A percentile compares a stretch with the other conserved stretches of the same genome.
Conservation (phyloP, 2,888 invertebrate genomes). For the Aleiodes leptofemur region DNA sequence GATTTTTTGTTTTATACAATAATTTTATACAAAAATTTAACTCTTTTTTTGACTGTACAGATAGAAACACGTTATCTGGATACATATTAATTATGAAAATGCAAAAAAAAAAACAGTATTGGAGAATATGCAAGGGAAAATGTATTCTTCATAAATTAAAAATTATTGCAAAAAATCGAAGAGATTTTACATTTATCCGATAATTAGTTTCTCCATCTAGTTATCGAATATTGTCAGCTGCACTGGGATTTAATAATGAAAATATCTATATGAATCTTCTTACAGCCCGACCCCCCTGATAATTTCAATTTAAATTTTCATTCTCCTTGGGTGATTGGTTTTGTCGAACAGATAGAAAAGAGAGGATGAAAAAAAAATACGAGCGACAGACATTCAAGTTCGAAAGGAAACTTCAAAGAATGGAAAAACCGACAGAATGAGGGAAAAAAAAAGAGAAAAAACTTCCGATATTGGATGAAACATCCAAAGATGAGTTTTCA, state of each 20-base stretch:
- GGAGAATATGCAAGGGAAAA: no score
- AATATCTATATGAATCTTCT: no score
- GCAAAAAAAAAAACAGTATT: no score
- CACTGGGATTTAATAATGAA: no score
- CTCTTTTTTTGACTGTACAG: no score
- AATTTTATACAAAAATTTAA: no score
- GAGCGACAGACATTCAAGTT: slow-evolving; percentile 9
- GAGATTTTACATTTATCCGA: not conserved
- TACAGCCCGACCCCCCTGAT: not conserved
- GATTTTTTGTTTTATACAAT: no score
- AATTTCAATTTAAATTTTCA: slow-evolving; percentile 20
- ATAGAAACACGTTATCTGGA: no score
- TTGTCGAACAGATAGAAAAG: not conserved
- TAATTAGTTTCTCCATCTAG: not conserved
- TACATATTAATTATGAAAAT: no score
- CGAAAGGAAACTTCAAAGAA: slow-evolving; percentile 38
- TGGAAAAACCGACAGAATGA: slow-evolving; percentile 26
- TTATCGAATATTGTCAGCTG: no score
- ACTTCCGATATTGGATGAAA: slow-evolving; percentile 42
- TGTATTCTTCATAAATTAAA: no score
- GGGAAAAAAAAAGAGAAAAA: slow-evolving; percentile 25
- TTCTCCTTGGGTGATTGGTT: slow-evolving; percentile 22
- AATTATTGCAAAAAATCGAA: no score
- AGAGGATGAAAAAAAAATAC: not conserved
- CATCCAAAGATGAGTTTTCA: slow-evolving; percentile 29